These are phyloP conservation scores for Rhinichthys klamathensis DNA, from an alignment of 2,113 vertebrate genomes.

Conservation along the genomic window DNA sequence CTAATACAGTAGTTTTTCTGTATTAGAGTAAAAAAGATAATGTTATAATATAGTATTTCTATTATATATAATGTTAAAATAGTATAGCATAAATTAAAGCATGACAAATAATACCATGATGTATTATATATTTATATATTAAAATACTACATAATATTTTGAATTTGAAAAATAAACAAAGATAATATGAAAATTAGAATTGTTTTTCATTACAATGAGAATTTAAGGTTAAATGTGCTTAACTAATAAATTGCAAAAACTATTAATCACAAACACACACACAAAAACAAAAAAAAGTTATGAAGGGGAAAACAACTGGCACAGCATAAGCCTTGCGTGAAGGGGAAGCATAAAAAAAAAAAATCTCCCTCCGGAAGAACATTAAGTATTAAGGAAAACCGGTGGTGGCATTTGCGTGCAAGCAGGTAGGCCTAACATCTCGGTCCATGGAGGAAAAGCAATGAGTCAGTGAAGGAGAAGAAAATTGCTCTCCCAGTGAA, in stretches of 20 bases:
- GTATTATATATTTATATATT: neutral
- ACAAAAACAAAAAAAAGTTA: neutral
- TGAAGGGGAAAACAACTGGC: neutral
- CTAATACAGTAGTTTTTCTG: too few species aligned
- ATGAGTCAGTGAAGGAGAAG: slow-evolving; percentile 21
- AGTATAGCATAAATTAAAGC: neutral
- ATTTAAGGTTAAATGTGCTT: neutral
- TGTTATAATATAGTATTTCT: too few species aligned
- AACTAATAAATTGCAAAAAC: neutral
- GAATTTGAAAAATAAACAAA: neutral
- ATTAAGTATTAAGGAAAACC: neutral
- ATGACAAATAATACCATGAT: neutral
- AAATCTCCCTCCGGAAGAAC: neutral
- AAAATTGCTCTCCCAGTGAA: slow-evolving; percentile 3
- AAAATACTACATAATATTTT: neutral
- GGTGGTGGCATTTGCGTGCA: slow-evolving; percentile 14
- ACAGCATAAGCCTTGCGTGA: neutral
- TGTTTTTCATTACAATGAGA: neutral
- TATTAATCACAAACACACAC: neutral
- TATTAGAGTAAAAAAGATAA: too few species aligned
- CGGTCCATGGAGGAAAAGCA: neutral
- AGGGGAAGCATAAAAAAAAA: neutral
- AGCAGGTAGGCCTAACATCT: neutral
- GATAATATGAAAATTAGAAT: neutral
- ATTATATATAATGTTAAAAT: neutral